Base-by-base conservation (phyloP, 2,797 vertebrate genomes). In the Apogon talboti region DNA sequence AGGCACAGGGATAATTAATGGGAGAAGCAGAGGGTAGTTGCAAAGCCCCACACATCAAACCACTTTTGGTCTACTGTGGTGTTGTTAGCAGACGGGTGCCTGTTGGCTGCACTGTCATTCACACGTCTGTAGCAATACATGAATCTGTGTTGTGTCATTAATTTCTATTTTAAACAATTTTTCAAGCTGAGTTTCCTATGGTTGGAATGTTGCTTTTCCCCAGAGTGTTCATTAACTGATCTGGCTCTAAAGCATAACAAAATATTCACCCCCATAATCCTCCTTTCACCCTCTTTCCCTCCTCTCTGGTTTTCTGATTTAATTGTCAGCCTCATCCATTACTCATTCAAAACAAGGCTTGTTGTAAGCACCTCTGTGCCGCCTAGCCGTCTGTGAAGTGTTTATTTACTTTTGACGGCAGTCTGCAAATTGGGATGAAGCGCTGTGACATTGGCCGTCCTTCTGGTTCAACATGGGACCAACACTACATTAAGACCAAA, bases 201-300 rank as follows among this genome's bases (percentile, higher is more conserved):
- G 51, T 50, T 8, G 6, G 41, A 21, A 51, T 67, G 38, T 59
- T 65, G 54, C 46, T 67, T 67, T 84, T 28, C 83, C 78, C 66
- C 4, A 11, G 57, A 76, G 73, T 74, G 51, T 81, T 89, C 78
- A 81, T 92, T 89, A 90, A 65, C 69, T 86, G 82, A 86, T 89
- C 85, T 80, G 64, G 71, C 73, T 58, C 68, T 67, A 70, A 79
- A 79, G 50, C 60, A 65, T 49, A 73, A 75, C 61, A 58, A 80
- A 81, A 84, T 80, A 86, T 81, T 68, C 79, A 51, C 50, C 70
- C 51, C 30, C 15, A 42, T 62, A 78, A 64, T 65, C 51, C 70
- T 71, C n/a, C 0, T 7, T 51, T 30, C 41, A 16, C 9, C 52
- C 21, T 11, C 28, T 52, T 24, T 49, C 38, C 28, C 47, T 6